Conservation (phyloP, 2,797 vertebrate species). For the Sebastolobus altivelis region DNA sequence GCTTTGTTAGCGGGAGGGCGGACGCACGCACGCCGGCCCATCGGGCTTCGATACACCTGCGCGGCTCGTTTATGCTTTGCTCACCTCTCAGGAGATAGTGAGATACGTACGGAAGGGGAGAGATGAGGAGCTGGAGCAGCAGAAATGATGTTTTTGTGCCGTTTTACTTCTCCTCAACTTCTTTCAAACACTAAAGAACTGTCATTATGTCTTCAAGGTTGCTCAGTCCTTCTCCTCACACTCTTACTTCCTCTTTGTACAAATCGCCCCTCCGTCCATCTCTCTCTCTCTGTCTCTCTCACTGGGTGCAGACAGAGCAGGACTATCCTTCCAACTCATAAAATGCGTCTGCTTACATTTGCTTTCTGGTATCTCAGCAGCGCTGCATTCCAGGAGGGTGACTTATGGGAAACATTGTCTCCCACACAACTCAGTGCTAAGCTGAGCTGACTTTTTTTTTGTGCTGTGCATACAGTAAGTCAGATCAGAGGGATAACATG, state of each 20-base stretch:
- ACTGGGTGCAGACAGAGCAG: constrained; percentile 60
- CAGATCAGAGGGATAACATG: constrained; percentile 38
- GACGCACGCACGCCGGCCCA: background rate
- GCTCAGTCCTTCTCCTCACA: constrained; percentile 3
- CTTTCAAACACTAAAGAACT: constrained; percentile 28
- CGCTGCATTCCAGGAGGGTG: constrained; percentile 85
- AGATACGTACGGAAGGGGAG: background rate
- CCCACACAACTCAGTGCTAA: constrained; percentile 67
- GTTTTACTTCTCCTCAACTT: constrained; percentile 17
- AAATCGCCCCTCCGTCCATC: constrained; percentile 21
- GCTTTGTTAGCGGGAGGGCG: constrained; percentile 29
- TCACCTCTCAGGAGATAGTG: constrained; percentile 43
- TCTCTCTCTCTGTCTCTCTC: constrained; percentile 1
- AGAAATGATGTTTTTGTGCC: constrained; percentile 5
- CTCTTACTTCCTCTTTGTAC: constrained; percentile 4
- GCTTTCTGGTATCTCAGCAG: constrained; percentile 81
- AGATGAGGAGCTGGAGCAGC: background rate
- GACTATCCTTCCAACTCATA: constrained; percentile 83
- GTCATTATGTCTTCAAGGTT: constrained; percentile 39
- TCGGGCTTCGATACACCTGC: constrained; percentile 25
- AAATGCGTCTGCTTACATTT: constrained; percentile 79
- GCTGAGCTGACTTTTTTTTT: constrained; percentile 41
- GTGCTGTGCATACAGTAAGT: constrained; percentile 40
- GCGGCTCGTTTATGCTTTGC: constrained; percentile 26
- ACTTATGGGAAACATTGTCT: constrained; percentile 86